Percentiles rank a stretch among this genome's conserved stretches.
Conservation (phyloP, 2,888 invertebrate species). For the Diloba caeruleocephala region DNA sequence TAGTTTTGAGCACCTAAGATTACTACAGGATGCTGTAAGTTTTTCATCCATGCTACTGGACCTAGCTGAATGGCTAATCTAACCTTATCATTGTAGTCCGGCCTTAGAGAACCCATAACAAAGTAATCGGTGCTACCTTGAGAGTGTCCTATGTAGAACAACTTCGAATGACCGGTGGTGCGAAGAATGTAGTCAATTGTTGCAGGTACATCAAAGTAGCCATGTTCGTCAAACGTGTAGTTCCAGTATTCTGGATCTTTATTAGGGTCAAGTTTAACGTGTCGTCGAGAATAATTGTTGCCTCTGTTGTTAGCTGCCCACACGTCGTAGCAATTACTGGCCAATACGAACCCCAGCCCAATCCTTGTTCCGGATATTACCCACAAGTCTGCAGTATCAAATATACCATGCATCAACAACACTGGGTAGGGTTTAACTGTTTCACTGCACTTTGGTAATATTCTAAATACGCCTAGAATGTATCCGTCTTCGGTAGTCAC, state of each 20-base stretch:
- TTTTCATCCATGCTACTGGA: conserved; percentile 85
- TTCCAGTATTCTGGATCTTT: conserved; percentile 83
- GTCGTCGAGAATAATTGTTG: conserved; percentile 89
- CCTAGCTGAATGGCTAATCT: conserved; percentile 80
- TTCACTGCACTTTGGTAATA: conserved; percentile 65
- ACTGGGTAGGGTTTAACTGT: conserved; percentile 62
- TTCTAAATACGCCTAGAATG: conserved; percentile 69
- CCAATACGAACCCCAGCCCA: conserved; percentile 75
- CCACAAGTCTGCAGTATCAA: conserved; percentile 73
- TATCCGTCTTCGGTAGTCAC: conserved; percentile 76
- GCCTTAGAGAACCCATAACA: conserved; percentile 84
- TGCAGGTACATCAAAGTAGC: conserved; percentile 91
- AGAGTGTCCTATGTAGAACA: conserved; percentile 92
- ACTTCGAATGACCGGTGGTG: conserved; percentile 82
- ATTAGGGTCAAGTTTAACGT: conserved; percentile 78
- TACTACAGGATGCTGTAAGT: conserved; percentile 74
- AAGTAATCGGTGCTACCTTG: conserved; percentile 90
- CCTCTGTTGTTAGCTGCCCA: conserved; percentile 88
- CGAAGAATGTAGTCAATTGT: conserved; percentile 79
- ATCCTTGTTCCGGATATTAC: conserved; percentile 65
- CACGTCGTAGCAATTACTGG: conserved; percentile 87
- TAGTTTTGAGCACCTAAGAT: conserved; percentile 57
- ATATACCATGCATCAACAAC: conserved; percentile 72
- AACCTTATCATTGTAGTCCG: conserved; percentile 90
- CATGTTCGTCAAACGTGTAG: conserved; percentile 92